Conservation (phyloP, 2,888 invertebrate genomes). For the Nebria salina region DNA sequence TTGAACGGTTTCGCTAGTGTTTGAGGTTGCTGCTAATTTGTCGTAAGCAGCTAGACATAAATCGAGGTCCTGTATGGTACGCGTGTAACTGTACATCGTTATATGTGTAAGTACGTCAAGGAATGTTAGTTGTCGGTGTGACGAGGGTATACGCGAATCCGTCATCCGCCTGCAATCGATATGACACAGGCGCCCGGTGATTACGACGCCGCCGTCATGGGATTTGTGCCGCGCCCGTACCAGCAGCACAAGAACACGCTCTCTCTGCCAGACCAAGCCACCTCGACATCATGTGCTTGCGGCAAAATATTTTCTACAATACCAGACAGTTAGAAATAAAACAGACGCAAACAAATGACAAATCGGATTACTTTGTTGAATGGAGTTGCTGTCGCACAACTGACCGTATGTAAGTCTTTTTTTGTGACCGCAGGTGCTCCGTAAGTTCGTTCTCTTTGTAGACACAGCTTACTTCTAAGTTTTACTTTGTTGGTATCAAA, state of each 20-base stretch:
- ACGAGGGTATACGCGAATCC: constrained; percentile 35
- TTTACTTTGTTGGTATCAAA: neutral
- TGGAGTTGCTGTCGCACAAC: constrained; percentile 29
- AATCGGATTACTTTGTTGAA: constrained; percentile 42
- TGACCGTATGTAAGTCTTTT: constrained; percentile 7
- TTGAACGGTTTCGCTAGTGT: constrained; percentile 23
- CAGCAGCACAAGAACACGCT: constrained; percentile 14
- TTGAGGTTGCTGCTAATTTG: constrained; percentile 42
- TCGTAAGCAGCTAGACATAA: constrained; percentile 32
- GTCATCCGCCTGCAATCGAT: constrained; percentile 40
- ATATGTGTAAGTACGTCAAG: constrained; percentile 7
- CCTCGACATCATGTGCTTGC: constrained; percentile 34
- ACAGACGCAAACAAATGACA: constrained; percentile 43
- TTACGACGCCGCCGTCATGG: constrained; percentile 22
- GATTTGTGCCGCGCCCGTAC: constrained; percentile 20
- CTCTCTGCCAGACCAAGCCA: neutral
- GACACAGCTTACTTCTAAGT: neutral
- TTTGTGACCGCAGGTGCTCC: neutral
- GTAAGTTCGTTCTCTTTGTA: neutral
- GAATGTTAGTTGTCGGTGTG: constrained; percentile 21
- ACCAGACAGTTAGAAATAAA: constrained; percentile 24
- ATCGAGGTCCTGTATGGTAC: constrained; percentile 26
- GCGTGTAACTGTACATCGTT: neutral
- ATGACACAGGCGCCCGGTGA: constrained; percentile 29
- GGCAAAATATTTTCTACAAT: constrained; percentile 23